Evolutionary conservation across 2,113 vertebrate species (phyloP), one percentile per base, ranked within the genome.

Genomic region (Monopterus albus): DNA sequence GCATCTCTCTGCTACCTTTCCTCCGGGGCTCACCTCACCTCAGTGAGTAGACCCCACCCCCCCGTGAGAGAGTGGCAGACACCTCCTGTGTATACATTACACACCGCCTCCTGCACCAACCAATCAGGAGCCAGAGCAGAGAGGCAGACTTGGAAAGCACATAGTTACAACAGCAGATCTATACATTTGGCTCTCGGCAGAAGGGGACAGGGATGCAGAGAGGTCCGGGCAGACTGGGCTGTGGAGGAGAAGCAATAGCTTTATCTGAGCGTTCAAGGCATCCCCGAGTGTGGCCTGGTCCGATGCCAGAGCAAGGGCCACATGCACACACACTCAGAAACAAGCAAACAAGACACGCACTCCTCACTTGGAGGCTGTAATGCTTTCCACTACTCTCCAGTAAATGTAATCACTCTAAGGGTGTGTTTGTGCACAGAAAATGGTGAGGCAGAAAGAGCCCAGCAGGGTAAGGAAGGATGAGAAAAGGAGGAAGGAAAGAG

Each of bases 91-190:
- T 91, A 82, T 90, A 90, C 84, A 90, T 90, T 88, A 78, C 78
- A 81, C 82, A 81, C 85, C 77, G 72, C 75, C 86, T 82, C 81
- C 77, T 33, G 77, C 67, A 33, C 55, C 71, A 21, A 61, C 91
- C 91, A 92, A 92, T 92, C 89, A 88, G 86, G 51, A 85, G 72
- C 60, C 76, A 21, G 84, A 60, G 58, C 68, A 75, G 57, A 36
- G 75, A 88, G 91, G 91, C 91, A 92, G 89, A 92, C 87, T 92
- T 82, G 75, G 68, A 79, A 81, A 57, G 86, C 91, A 90, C 91
- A 91, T 91, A 88, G 91, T 87, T 89, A 92, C 91, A 92, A 75
- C 65, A n/a, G 58, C 42, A 7, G 85, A 90, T 88, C 86, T 71
- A 87, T 87, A 89, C n/a, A 60, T 83, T 72, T 11, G 59, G 78